Base-by-base conservation (phyloP, 30 jellyfish, hydroid and myxozoan genomes). In the Phacellophora camtschatica region DNA sequence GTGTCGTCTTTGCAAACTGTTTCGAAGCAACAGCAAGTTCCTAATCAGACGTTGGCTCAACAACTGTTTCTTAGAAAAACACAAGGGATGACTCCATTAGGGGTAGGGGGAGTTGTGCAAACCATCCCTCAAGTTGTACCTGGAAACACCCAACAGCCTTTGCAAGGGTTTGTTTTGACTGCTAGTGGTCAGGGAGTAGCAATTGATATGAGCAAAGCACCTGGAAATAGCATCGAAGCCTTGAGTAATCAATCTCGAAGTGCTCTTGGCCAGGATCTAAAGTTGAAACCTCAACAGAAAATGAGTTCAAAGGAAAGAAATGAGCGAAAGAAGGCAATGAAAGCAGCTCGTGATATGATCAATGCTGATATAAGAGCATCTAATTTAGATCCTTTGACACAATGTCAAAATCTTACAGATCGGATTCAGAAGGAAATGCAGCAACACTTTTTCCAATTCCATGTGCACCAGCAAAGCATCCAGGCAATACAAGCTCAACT, bases 401-500 rank as follows among this genome's bases (percentile, higher is more conserved):
- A 87, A 33, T 93, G 95, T 84, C 97, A 87, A 36, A 95, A 65
- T 32, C 77, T 87, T 22, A 49, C 88, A 1, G 99, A 93, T 37
- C 87, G 83, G 24, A 77, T 93, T 19, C 94, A 93, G 74, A 69
- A 59, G 42, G 99, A 93, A 54, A 73, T 87, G 77, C 97, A 93
- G 49, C 96, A 88, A 22, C 96, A 93, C 39, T 93, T 93, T 66
- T 57, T 93, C 84, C 97, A 93, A 85, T 93, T 93, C 54, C 99
- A 93, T 45, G 74, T 76, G 23, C 99, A 93, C 53, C 99, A 96
- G 22, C 97, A 93, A 55, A 95, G 82, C 54, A 80, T 93, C 1
- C 95, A 93, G 56, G 88, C 90, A 3, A 65, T 93, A 10, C 99
- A 93, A 74, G 72, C 68, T 24, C 98, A 92, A 46, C 50, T 92